Base-by-base conservation (phyloP, 1,140 invertebrate genomes). In the Danaus plexippus region DNA sequence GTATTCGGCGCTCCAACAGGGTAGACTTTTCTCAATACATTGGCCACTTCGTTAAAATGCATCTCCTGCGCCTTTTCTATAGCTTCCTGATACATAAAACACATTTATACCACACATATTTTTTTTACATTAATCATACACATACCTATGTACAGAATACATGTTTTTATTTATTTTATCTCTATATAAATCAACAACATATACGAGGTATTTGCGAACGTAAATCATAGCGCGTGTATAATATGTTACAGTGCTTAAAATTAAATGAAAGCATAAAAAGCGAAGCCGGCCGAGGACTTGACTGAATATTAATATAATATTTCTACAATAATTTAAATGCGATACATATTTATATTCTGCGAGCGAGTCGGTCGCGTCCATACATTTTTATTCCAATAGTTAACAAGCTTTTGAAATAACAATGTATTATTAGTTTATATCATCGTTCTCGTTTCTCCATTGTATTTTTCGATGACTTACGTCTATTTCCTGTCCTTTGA, bases 21-120 rank as follows among this genome's bases (percentile, higher is more conserved):
- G 65, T 92, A 92, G 66, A 90, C 88, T 59, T 89, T 88, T 32
- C 89, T 86, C 1, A 93, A 67, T 11, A 92, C 83, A 49, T 88
- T 79, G 54, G 88, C 90, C 12, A 89, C 88, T 56, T 82, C 79
- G 43, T 84, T 77, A 67, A 91, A 89, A 61, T 92, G 89, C 54
- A 89, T 85, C 13, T 74, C 68, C 71, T 84, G 80, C 0, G 89
- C 79, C 68, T 88, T 89, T 11, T 86, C 63, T 53, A 85, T 73
- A 59, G 85, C 75, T 63, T 88, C 87, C 89, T 91, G 69, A 49
- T 54, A 56, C 47, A 50, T 15, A 4, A 58, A 47, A 52, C 1
- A 51, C 12, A 41, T 13, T 40, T 50, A 32, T 7, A 9, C 10
- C 10, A 43, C 12, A 47, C 12, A n/a, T 47, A 47, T 47, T 52